Evolutionary conservation across 2,113 vertebrate genomes (phyloP).

Genomic region (Calypte anna): DNA sequence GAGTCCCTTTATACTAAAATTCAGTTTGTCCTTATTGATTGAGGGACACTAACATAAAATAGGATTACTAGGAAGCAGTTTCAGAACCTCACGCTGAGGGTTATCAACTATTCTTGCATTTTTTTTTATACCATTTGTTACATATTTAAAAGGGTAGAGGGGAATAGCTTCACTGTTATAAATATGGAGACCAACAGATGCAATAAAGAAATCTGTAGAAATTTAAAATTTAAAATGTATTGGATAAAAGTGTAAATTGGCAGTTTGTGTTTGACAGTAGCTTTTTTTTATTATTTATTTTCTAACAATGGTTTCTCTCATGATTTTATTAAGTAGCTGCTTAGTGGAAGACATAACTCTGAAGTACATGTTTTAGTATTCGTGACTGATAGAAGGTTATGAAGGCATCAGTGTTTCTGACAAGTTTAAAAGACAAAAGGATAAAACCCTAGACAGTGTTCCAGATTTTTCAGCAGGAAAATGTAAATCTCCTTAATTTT

Average conservation of each 20-base stretch:
- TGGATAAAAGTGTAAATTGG: neutral
- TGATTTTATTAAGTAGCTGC: neutral
- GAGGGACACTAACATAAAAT: neutral
- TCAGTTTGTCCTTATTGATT: neutral
- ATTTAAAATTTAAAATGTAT: neutral
- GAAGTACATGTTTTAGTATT: neutral
- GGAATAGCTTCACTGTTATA: neutral
- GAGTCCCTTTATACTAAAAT: neutral
- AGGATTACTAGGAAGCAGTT: neutral
- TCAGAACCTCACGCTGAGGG: neutral
- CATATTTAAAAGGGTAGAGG: neutral
- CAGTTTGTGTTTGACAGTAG: neutral
- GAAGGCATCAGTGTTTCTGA: constrained; percentile 25
- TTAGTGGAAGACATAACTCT: neutral
- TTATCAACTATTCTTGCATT: neutral
- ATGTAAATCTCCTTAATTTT: constrained; percentile 57
- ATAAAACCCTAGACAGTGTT: constrained; percentile 27
- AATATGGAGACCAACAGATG: neutral
- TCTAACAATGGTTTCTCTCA: neutral
- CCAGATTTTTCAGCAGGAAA: constrained; percentile 29
- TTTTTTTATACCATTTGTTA: neutral
- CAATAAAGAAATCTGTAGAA: neutral
- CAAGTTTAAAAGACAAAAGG: constrained; percentile 8
- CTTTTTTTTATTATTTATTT: neutral
- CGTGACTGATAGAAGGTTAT: neutral